Percentiles rank a stretch among this genome's conserved stretches.
phyloP scores from a whole-genome alignment of 2,888 invertebrate species.

The Xestoiulus laeticollis region DNA sequence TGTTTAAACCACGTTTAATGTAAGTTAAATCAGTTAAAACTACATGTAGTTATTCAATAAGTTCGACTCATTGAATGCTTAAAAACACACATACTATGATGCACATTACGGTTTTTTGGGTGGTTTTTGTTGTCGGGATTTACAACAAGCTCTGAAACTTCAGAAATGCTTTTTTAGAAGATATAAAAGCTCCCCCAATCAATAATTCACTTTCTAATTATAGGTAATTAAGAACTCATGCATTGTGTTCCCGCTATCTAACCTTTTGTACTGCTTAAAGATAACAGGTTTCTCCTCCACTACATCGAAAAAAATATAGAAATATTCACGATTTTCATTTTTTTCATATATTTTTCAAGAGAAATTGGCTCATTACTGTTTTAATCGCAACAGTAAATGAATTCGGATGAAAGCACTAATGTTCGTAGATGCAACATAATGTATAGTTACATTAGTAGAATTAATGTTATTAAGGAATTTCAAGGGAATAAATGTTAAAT shows the following conservation, averaged over 20 bases:
- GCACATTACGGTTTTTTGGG: background rate
- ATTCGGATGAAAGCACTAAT: background rate
- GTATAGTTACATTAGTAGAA: background rate
- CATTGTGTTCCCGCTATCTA: background rate
- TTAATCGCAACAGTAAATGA: background rate
- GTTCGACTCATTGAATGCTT: no score
- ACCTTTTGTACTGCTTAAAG: background rate
- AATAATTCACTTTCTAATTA: slow-evolving; percentile 9
- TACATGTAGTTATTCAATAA: no score
- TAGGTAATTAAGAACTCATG: background rate
- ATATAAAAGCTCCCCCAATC: background rate
- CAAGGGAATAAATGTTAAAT: background rate
- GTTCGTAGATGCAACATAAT: background rate
- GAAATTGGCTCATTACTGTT: background rate
- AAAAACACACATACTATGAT: no score
- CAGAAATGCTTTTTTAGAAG: background rate
- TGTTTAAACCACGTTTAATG: no score
- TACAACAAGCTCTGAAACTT: background rate
- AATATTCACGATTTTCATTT: background rate
- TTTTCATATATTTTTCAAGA: background rate
- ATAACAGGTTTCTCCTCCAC: background rate
- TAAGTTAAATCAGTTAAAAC: no score
- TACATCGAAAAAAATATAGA: background rate
- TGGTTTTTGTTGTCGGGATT: background rate
- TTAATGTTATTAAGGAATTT: background rate